Percentiles rank a stretch among this genome's conserved stretches.
Evolutionary conservation across 2,888 invertebrate genomes (phyloP).

Genomic region (Eupithecia subfuscata): DNA sequence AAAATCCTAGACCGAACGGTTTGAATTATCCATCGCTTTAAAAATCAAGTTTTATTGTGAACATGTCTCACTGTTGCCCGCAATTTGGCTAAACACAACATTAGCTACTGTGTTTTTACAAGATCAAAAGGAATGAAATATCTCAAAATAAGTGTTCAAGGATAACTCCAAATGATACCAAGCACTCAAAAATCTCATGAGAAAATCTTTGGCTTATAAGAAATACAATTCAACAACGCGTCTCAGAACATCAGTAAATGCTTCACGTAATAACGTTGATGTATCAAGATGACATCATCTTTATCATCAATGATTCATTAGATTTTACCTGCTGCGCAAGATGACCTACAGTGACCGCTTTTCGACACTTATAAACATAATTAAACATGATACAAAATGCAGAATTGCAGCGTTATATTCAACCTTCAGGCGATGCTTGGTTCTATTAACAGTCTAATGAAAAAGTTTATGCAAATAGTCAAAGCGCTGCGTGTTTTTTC

Average conservation of each 20-base stretch:
- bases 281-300: slow-evolving; percentile 56
- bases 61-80: too few species aligned
- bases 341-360: slow-evolving; percentile 41
- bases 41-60: too few species aligned
- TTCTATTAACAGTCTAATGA: not conserved
- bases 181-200: not conserved
- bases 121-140: not conserved
- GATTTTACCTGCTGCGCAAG: slow-evolving; percentile 47
- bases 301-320: slow-evolving; percentile 67
- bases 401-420: not conserved
- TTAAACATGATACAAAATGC: slow-evolving; percentile 1
- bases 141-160: not conserved
- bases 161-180: not conserved
- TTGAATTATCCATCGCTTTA: too few species aligned
- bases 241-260: slow-evolving; percentile 35
- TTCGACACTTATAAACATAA: slow-evolving; percentile 19
- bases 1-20: too few species aligned
- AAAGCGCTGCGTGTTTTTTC: slow-evolving; percentile 14
- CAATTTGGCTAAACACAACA: too few species aligned
- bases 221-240: slow-evolving; percentile 8
- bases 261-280: slow-evolving; percentile 44
- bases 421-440: not conserved
- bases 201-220: not conserved
- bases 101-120: not conserved
- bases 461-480: slow-evolving; percentile 12